Base-by-base conservation (phyloP, 2,797 vertebrate genomes). In the Alauda arvensis region DNA sequence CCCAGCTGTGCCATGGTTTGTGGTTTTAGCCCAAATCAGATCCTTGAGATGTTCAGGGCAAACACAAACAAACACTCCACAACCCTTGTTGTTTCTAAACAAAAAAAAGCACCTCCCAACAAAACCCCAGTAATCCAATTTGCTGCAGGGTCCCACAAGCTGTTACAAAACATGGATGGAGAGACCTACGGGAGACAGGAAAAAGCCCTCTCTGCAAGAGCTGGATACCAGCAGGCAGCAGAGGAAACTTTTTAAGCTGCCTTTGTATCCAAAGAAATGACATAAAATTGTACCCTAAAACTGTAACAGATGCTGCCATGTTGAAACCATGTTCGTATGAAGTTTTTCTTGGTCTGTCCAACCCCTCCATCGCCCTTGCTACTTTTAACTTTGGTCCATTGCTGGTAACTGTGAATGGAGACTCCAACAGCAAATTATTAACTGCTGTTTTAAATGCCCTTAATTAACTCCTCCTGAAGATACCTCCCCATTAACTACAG, bases 1-100 rank as follows among this genome's bases (percentile, higher is more conserved):
- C 92, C 90, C 93, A 94, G 94, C 94, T 95, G 91, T 87, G 87
- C 91, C 93, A 92, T 70, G 92, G 89, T 87, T 89, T 90, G 83
- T 78, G 83, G 67, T 67, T 63, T 91, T 76, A 90, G 85, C 85
- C 83, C 81, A 87, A 92, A 90, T 85, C 89, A 91, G 92, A 91
- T 60, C 92, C 80, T 83, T 89, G 56, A 81, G 79, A 88, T 28
- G 49, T 87, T 90, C 82, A 74, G 49, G 83, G 79, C 88, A 93
- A 94, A 92, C 82, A 83, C 72, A 94, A 94, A 83, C 81, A 93
- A 93, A 87, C 75, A 74, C 87, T 93, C 83, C 60, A 28, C 77
- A 87, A 85, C 61, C 63, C 82, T 90, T 87, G 91, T 92, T 94
- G 80, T 85, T 93, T 85, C 92, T 81, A 91, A 93, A 89, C 74